These are phyloP conservation scores for Ferdinandea cuprea DNA, from an alignment of 2,888 invertebrate species.

Conservation along the genomic window DNA sequence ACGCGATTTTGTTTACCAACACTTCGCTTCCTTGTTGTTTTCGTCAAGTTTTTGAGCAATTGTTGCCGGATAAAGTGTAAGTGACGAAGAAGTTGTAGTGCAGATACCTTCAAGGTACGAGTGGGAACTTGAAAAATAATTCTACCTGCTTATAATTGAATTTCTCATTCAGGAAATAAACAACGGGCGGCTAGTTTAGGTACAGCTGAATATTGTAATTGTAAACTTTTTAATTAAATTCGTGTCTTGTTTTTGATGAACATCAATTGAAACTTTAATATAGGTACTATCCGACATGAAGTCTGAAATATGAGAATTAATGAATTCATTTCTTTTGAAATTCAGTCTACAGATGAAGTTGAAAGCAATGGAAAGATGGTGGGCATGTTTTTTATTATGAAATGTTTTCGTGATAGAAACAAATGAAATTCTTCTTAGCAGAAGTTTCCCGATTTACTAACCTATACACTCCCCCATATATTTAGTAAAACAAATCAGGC, in stretches of 20 bases:
- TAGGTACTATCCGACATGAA: conserved; percentile 5
- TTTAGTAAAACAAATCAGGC: too few species aligned
- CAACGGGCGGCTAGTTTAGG: conserved; percentile 51
- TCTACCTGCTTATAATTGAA: conserved; percentile 47
- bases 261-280: conserved; percentile 37
- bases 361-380: neutral
- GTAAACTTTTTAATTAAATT: conserved; percentile 60
- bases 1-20: neutral
- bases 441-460: too few species aligned
- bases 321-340: neutral
- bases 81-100: neutral
- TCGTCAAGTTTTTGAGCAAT: conserved; percentile 21
- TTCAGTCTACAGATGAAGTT: neutral
- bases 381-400: too few species aligned
- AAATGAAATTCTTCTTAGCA: too few species aligned
- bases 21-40: conserved; percentile 8
- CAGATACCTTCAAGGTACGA: neutral
- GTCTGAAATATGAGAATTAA: neutral
- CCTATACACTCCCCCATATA: too few species aligned
- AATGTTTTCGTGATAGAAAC: too few species aligned
- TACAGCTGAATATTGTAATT: conserved; percentile 46
- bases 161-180: conserved; percentile 37
- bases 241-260: conserved; percentile 37
- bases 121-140: conserved; percentile 12
- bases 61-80: conserved; percentile 4